phyloP scores from a whole-genome alignment of 2,797 vertebrate genomes.

The Triplophysa yarkandensis region DNA sequence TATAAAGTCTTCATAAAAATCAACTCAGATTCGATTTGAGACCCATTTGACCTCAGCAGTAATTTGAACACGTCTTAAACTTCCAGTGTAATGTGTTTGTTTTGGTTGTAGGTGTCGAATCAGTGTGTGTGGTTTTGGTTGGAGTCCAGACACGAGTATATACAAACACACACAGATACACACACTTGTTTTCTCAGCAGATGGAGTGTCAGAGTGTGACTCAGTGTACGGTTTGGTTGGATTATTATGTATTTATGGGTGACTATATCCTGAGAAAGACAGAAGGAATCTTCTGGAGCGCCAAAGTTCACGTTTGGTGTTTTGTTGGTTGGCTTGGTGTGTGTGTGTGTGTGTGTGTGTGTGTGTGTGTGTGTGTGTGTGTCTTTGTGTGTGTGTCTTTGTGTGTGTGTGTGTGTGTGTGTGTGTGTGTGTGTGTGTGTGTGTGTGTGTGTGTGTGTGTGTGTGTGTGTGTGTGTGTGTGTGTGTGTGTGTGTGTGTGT shows the following conservation, averaged over 20 bases:
- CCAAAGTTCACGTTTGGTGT: slow-evolving; percentile 30
- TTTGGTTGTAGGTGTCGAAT: slow-evolving; percentile 35
- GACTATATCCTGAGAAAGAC: slow-evolving; percentile 34
- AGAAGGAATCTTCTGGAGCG: slow-evolving; percentile 25
- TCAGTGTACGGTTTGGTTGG: slow-evolving; percentile 48
- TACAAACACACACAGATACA: slow-evolving; percentile 38
- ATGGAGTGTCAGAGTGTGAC: slow-evolving; percentile 53
- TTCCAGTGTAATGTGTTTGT: slow-evolving; percentile 43
- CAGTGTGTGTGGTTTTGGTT: slow-evolving; percentile 22
- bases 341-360: background rate
- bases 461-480: too few relatives aligned
- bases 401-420: background rate
- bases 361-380: too few relatives aligned
- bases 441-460: too few relatives aligned
- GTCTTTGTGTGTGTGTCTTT: too few relatives aligned
- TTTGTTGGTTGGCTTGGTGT: slow-evolving; percentile 17
- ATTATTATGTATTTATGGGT: slow-evolving; percentile 55
- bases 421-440: too few relatives aligned
- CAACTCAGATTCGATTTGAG: slow-evolving; percentile 8
- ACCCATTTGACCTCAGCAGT: background rate
- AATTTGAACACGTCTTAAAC: slow-evolving; percentile 19
- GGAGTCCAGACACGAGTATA: slow-evolving; percentile 27
- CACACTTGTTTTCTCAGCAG: slow-evolving; percentile 38
- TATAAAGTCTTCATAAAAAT: too few relatives aligned
- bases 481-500: background rate